Evolutionary conservation across 2,888 invertebrate genomes (phyloP).

Genomic region (Scaptomyza reducta): DNA sequence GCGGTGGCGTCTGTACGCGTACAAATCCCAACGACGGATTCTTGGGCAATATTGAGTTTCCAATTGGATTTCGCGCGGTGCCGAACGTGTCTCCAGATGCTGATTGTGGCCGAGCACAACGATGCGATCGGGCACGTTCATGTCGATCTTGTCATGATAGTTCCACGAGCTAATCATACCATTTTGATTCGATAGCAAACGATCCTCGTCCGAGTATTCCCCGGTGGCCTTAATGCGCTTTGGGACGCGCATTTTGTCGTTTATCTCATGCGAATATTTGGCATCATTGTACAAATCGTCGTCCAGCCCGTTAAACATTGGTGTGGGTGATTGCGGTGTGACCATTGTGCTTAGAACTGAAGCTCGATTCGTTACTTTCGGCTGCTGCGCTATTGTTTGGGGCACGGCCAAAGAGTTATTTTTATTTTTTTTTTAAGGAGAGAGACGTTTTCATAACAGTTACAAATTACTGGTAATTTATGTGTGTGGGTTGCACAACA

Average conservation of each 20-base stretch:
- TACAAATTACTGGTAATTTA: slow-evolving; percentile 63
- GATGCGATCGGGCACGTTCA: slow-evolving; percentile 97
- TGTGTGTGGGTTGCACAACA: slow-evolving; percentile 55
- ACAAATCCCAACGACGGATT: slow-evolving; percentile 87
- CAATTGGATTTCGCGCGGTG: slow-evolving; percentile 93
- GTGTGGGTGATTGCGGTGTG: slow-evolving; percentile 87
- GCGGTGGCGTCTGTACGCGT: slow-evolving; percentile 94
- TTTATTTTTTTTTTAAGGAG: slow-evolving; percentile 39
- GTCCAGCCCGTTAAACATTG: slow-evolving; percentile 87
- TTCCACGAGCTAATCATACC: slow-evolving; percentile 87
- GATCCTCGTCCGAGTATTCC: slow-evolving; percentile 88
- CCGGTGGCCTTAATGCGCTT: slow-evolving; percentile 91
- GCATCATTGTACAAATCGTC: slow-evolving; percentile 86
- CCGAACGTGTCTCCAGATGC: slow-evolving; percentile 89
- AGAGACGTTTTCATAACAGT: slow-evolving; percentile 71
- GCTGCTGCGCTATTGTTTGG: slow-evolving; percentile 22
- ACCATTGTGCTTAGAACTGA: slow-evolving; percentile 84
- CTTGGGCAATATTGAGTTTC: slow-evolving; percentile 91
- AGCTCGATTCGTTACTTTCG: neutral
- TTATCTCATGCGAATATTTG: slow-evolving; percentile 91
- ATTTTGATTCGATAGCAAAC: slow-evolving; percentile 86
- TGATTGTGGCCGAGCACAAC: slow-evolving; percentile 93
- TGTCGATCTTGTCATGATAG: slow-evolving; percentile 91
- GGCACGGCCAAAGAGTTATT: slow-evolving; percentile 27
- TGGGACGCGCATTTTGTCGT: slow-evolving; percentile 92